Evolutionary conservation across 2,888 invertebrate species (phyloP), one percentile per base, ranked within the genome.

Genomic region (Anthrax anthrax): DNA sequence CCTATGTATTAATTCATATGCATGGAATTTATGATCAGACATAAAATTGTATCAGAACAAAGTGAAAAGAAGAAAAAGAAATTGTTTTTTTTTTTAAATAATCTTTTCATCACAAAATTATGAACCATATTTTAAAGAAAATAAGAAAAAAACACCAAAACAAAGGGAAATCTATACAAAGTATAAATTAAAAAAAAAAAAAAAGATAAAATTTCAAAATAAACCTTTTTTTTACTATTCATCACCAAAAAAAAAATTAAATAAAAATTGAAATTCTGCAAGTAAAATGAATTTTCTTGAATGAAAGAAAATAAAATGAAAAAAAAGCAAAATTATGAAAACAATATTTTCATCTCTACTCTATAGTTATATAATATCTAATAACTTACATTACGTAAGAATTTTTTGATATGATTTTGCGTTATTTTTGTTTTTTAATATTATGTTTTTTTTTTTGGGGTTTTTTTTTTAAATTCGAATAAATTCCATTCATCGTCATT

Each of bases 1-100:
- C 79, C 82, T 81, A 55, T 45, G 36, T 37, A 18, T 10, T 12
- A 12, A 12, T 4, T 32, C 1, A 12, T 32, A 12, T 32, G 9
- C 12, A 12, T 32, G 8, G 12, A 32, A 32, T 32, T 12, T 32
- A 4, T 32, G 39, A 34, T 23, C 37, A 39, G 41, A 18, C 41
- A 42, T 42, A 46, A 29, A 46, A 46, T 37, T 12, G 29, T 12
- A 44, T n/a, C 18, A 32, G 1, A 32, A 32, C 8, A 10, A 29
- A 42, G 32, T 37, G 47, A 32, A 32, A 32, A 29, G 10, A 44
- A 32, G 37, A 48, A 44, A 43, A 51, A 44, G 42, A 43, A 37
- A 43, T 36, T 29, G 38, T 12, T 47, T 37, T 29, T 18, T 40
- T 23, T 19, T 19, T 13, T 18, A 36, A 36, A 36, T 13, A 27